These are phyloP conservation scores for Agrilus cyanescens DNA, from an alignment of 2,888 invertebrate species.

Conservation along the genomic window DNA sequence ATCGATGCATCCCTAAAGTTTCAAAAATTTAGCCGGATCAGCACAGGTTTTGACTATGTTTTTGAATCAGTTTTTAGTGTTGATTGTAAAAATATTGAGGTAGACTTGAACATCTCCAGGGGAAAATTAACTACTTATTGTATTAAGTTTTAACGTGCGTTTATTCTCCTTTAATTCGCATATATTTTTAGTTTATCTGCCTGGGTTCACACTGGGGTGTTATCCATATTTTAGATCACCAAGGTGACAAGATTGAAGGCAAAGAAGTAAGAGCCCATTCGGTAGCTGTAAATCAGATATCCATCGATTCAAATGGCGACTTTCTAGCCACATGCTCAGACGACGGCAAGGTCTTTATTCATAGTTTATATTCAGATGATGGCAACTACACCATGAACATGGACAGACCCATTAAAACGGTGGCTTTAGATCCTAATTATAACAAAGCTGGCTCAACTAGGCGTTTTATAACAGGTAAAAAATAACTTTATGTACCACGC, in stretches of 20 bases:
- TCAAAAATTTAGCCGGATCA: too few species aligned
- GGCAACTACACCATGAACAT: slow-evolving; percentile 68
- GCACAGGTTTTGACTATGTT: too few species aligned
- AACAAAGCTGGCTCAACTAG: slow-evolving; percentile 62
- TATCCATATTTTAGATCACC: slow-evolving; percentile 83
- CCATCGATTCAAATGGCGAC: slow-evolving; percentile 89
- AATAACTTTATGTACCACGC: too few species aligned
- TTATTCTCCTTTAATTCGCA: background rate
- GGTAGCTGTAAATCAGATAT: slow-evolving; percentile 88
- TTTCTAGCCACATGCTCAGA: slow-evolving; percentile 87
- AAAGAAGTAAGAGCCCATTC: slow-evolving; percentile 69
- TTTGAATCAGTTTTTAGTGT: too few species aligned
- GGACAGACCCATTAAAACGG: slow-evolving; percentile 69
- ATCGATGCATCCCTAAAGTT: too few species aligned
- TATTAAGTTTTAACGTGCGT: slow-evolving; percentile 2
- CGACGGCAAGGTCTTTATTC: slow-evolving; percentile 78
- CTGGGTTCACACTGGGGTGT: slow-evolving; percentile 87
- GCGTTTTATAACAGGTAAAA: slow-evolving; percentile 69
- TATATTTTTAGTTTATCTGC: slow-evolving; percentile 62
- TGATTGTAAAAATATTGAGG: too few species aligned
- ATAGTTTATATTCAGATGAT: slow-evolving; percentile 76
- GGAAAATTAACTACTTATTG: too few species aligned
- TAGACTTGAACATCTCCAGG: too few species aligned
- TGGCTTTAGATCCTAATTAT: slow-evolving; percentile 26
- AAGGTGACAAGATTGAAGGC: slow-evolving; percentile 68